Evolutionary conservation across 2,113 vertebrate species (phyloP).

Genomic region (Microcebus ravelobensis): DNA sequence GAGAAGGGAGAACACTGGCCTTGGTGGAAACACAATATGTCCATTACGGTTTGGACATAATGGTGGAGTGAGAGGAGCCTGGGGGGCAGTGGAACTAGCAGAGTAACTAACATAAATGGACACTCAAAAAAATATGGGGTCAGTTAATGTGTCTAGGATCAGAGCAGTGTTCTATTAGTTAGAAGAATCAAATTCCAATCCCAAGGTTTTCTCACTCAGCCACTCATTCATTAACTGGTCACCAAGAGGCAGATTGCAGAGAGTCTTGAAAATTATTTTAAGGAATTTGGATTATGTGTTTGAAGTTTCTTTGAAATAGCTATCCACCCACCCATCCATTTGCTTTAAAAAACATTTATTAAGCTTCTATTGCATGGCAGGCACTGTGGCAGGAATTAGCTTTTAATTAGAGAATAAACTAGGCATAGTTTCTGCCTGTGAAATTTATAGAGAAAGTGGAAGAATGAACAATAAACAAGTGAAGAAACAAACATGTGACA

Average conservation of each 20-base stretch:
- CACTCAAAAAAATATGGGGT: not conserved
- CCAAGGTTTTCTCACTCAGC: not conserved
- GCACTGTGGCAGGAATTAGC: not conserved
- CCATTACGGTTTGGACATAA: not conserved
- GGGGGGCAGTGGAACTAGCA: not conserved
- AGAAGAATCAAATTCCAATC: not conserved
- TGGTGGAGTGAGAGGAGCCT: not conserved
- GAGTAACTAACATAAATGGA: not conserved
- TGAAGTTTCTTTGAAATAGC: not conserved
- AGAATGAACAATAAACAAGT: not conserved
- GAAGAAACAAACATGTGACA: not conserved
- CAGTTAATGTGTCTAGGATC: not conserved
- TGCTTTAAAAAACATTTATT: not conserved
- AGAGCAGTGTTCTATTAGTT: not conserved
- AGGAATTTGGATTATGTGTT: slow-evolving; percentile 6
- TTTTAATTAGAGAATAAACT: not conserved
- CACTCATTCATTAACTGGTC: not conserved
- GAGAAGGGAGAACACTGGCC: not conserved
- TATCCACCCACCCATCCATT: not conserved
- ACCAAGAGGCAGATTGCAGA: not conserved
- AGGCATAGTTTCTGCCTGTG: not conserved
- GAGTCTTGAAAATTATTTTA: not conserved
- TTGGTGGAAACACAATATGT: not conserved
- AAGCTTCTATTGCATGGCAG: not conserved
- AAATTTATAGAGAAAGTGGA: not conserved